These are phyloP conservation scores for Galagoides demidoff DNA, from an alignment of 2,797 vertebrate genomes.

Conservation along the genomic window DNA sequence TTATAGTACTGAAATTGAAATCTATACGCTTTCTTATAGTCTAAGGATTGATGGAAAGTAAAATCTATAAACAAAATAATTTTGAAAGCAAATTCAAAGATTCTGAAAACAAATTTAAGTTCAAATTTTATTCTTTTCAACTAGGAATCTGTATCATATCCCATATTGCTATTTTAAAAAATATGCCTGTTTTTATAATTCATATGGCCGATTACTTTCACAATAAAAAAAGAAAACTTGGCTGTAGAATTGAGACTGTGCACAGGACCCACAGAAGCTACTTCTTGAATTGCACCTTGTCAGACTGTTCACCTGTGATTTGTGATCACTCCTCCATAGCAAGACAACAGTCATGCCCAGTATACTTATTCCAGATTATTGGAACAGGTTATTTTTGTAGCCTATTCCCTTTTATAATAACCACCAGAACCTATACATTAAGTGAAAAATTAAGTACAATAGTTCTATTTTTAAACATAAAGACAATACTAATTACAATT, in stretches of 20 bases:
- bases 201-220: neutral
- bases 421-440: conserved; percentile 70
- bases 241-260: neutral
- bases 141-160: neutral
- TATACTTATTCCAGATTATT: conserved; percentile 26
- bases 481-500: conserved; percentile 76
- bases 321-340: neutral
- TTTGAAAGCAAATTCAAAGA: conserved; percentile 39
- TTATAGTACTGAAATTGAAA: conserved; percentile 23
- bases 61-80: conserved; percentile 26
- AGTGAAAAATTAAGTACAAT: conserved; percentile 72
- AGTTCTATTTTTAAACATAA: conserved; percentile 79
- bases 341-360: neutral
- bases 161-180: conserved; percentile 1
- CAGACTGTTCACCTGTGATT: neutral
- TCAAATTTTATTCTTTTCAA: conserved; percentile 29
- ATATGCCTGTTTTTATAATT: conserved; percentile 4
- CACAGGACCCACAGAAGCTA: neutral
- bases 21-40: neutral
- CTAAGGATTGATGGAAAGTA: conserved; percentile 11
- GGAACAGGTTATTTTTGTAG: conserved; percentile 51
- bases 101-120: conserved; percentile 32
- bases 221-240: neutral
- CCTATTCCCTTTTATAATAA: conserved; percentile 37
- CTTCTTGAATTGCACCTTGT: neutral